Conservation (phyloP, 2,888 invertebrate genomes). For the Rhyacophila evoluta region DNA sequence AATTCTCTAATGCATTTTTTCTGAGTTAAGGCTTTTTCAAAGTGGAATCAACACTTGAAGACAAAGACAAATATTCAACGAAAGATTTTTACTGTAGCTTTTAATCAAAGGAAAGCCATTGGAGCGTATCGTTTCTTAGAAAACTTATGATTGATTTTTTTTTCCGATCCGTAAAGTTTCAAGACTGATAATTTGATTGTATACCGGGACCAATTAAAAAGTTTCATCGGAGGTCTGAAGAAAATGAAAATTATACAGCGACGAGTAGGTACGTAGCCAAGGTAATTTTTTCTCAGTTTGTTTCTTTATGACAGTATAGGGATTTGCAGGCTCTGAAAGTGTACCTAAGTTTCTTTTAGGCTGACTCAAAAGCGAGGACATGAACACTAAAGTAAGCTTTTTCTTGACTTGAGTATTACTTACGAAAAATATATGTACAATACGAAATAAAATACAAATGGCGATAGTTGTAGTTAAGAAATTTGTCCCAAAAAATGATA, state of each 20-base stretch:
- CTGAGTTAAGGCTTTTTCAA: background rate
- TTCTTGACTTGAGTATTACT: background rate
- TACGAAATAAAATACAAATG: background rate
- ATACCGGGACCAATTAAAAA: slow-evolving; percentile 17
- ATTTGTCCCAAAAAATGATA: too few relatives aligned
- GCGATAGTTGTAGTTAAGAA: too few relatives aligned
- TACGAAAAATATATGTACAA: background rate
- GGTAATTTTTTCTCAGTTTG: slow-evolving; percentile 3
- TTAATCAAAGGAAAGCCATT: background rate
- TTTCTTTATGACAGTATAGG: slow-evolving; percentile 14
- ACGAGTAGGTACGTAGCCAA: background rate
- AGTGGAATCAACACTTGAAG: background rate
- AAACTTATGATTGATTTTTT: slow-evolving; percentile 24
- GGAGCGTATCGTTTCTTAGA: background rate
- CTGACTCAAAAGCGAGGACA: background rate
- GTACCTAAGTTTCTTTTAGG: background rate
- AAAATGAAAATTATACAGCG: slow-evolving; percentile 11
- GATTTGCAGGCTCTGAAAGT: background rate
- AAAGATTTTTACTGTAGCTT: background rate
- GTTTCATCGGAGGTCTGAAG: background rate
- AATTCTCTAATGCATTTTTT: too few relatives aligned
- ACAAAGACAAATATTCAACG: background rate
- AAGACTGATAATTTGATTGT: slow-evolving; percentile 22
- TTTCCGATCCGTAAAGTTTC: slow-evolving; percentile 12
- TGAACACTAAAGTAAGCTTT: background rate